Conservation (phyloP, 2,888 invertebrate species). For the Pheosia gnoma region DNA sequence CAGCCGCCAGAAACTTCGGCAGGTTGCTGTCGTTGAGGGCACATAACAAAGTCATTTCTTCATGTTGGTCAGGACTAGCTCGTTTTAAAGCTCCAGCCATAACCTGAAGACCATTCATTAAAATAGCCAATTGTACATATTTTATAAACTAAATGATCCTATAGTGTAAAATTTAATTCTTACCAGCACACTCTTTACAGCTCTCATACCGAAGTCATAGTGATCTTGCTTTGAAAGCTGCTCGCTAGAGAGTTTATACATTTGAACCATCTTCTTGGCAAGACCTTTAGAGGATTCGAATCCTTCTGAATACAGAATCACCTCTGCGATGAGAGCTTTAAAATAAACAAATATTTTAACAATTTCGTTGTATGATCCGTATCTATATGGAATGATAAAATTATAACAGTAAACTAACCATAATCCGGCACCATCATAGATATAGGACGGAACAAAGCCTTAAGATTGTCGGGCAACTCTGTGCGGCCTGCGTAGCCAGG, state of each 20-base stretch:
- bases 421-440: slow-evolving; percentile 98
- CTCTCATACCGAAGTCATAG: slow-evolving; percentile 97
- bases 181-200: slow-evolving; percentile 95
- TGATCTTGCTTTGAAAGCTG: slow-evolving; percentile 96
- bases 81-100: slow-evolving; percentile 96
- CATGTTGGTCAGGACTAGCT: slow-evolving; percentile 92
- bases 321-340: slow-evolving; percentile 93
- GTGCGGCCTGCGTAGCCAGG: slow-evolving; percentile 96
- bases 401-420: slow-evolving; percentile 77
- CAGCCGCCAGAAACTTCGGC: slow-evolving; percentile 94
- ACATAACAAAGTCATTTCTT: slow-evolving; percentile 92
- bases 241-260: slow-evolving; percentile 96
- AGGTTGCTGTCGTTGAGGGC: slow-evolving; percentile 95
- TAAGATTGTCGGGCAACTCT: slow-evolving; percentile 94
- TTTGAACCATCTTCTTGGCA: slow-evolving; percentile 96
- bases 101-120: slow-evolving; percentile 64
- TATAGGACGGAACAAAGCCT: slow-evolving; percentile 93
- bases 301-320: slow-evolving; percentile 96
- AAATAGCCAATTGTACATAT: background rate
- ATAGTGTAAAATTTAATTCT: slow-evolving; percentile 3
- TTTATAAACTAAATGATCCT: too few relatives aligned
- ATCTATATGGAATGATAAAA: background rate
- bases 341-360: slow-evolving; percentile 13
- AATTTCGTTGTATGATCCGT: background rate
- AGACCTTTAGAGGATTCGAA: slow-evolving; percentile 94